A percentile compares a stretch with the other conserved stretches of the same genome.
These are phyloP conservation scores for Nemoura dubitans DNA, from an alignment of 2,888 invertebrate species.

Conservation along the genomic window DNA sequence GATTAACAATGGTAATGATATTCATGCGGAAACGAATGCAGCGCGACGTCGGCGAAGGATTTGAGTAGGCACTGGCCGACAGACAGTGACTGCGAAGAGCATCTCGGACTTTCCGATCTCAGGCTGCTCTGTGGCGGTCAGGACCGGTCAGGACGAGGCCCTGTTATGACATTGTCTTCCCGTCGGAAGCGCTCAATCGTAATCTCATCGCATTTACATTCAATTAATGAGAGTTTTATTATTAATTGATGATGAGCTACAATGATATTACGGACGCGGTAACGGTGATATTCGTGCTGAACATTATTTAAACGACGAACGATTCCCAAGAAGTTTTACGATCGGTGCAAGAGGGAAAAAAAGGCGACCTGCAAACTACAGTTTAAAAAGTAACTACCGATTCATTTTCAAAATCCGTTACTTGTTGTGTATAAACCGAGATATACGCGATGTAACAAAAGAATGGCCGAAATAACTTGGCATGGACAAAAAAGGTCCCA, in stretches of 20 bases:
- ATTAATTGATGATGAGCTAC: not conserved
- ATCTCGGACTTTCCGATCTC: not conserved
- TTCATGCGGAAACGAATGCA: not conserved
- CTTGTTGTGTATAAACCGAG: not conserved
- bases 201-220: constrained; percentile 3
- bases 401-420: not conserved
- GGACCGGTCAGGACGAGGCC: not conserved
- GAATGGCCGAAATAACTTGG: not conserved
- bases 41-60: not conserved
- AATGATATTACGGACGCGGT: not conserved
- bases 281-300: not conserved
- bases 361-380: not conserved
- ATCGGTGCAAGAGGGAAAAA: not conserved
- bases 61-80: not conserved
- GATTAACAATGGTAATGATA: not conserved
- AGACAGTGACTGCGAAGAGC: not conserved
- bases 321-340: not conserved
- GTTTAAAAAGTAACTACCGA: not conserved
- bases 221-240: not conserved
- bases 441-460: not conserved
- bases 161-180: constrained; percentile 3
- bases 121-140: no score
- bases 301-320: not conserved
- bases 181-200: not conserved
- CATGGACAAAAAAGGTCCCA: not conserved